Conservation (phyloP, 2,113 vertebrate genomes). For the Melanerpes formicivorus region DNA sequence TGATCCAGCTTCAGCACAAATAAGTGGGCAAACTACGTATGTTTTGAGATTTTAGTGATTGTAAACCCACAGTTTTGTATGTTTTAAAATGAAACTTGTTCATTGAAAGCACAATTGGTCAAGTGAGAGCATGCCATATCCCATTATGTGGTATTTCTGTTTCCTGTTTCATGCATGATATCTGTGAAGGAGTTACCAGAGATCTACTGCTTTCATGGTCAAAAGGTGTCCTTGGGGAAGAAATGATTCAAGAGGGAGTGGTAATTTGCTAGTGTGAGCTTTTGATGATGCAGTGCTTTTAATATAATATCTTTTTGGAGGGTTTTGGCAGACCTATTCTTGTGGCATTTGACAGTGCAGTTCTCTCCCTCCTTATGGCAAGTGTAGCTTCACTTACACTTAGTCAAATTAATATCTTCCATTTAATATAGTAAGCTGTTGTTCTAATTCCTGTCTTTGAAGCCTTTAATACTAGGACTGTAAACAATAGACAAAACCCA, state of each 20-base stretch:
- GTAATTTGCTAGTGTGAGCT: not conserved
- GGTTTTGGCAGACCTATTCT: conserved; percentile 25
- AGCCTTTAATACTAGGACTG: not conserved
- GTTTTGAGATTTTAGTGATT: not conserved
- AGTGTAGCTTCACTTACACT: not conserved
- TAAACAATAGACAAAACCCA: not conserved
- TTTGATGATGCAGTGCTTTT: conserved; percentile 28
- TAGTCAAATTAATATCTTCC: conserved; percentile 27
- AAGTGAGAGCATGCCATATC: not conserved
- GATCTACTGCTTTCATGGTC: not conserved
- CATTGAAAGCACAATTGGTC: not conserved
- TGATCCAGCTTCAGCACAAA: not conserved
- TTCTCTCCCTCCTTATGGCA: conserved; percentile 18
- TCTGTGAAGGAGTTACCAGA: not conserved
- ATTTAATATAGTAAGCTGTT: conserved; percentile 27
- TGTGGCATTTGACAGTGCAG: not conserved
- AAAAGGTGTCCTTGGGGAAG: not conserved
- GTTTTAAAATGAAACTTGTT: not conserved
- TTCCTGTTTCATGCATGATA: not conserved
- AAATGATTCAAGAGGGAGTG: not conserved
- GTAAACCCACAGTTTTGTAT: not conserved
- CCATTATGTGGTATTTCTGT: not conserved
- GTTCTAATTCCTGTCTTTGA: not conserved
- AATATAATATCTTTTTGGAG: not conserved
- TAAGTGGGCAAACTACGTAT: not conserved